Base-by-base conservation (phyloP, 2,113 vertebrate species). In the Mastomys coucha region DNA sequence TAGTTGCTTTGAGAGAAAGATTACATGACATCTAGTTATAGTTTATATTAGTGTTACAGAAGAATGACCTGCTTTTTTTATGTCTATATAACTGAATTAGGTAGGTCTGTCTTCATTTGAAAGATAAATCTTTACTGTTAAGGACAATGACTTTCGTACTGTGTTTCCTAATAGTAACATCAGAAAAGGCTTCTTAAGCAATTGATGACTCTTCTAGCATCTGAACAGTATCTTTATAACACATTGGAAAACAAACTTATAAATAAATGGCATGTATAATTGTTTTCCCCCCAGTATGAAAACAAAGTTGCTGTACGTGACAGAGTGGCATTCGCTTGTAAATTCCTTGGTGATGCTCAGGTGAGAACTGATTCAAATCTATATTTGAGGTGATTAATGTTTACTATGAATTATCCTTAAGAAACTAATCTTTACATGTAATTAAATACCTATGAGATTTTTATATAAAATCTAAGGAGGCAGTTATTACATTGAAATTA, bases 301-400 rank as follows among this genome's bases (percentile, higher is more conserved):
- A 99, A 99, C 97, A 99, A 99, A 0, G 99, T 99, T 65, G 99
- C 99, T 2, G 99, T 99, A 73, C 98, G 99, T 94, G 99, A 99
- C 98, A 97, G 99, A 97, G 99, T 99, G 58, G 99, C 99, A 53
- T 99, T 99, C 92, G 99, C 99, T 91, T 99, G 99, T 93, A 99
- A 99, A 99, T 99, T 99, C 92, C 99, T 99, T 96, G 99, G 81
- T 76, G 99, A 99, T 91, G 85, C 98, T 96, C 99, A 99, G 99
- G 99, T 99, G 98, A 99, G 98, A 94, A 89, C 70, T 58, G 33
- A 86, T 49, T 94, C 70, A 93, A 89, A 93, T 93, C 10, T 2
- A 14, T 88, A 63, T 93, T 88, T 93, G 63, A 97, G 80, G 11
- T 95, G 7, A 86, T 69, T 96, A 58, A 69, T 76, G 69, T 78